Evolutionary conservation across 2,113 vertebrate species (phyloP).

Genomic region (Oncorhynchus mykiss): DNA sequence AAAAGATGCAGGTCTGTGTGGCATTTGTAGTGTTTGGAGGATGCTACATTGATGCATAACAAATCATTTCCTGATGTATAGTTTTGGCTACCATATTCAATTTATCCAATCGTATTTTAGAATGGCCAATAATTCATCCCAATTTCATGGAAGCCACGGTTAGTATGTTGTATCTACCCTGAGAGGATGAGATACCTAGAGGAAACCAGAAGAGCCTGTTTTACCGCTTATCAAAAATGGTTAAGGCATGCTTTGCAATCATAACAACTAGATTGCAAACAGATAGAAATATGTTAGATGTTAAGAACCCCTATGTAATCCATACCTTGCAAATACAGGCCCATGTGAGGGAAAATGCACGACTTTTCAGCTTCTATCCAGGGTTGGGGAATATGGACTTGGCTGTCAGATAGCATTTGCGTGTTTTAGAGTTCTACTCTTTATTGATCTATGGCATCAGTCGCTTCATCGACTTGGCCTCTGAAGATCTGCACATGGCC

Average conservation of each 20-base stretch:
- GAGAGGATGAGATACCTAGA: background rate
- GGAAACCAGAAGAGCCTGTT: conserved; percentile 10
- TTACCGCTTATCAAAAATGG: conserved; percentile 20
- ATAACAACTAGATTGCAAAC: conserved; percentile 35
- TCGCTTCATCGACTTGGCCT: conserved; percentile 10
- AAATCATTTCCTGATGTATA: background rate
- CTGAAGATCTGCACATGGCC: conserved; percentile 11
- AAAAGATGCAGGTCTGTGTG: no score
- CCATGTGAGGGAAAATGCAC: background rate
- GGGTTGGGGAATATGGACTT: background rate
- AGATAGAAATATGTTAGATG: conserved; percentile 30
- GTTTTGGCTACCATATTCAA: background rate
- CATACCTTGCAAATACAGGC: conserved; percentile 29
- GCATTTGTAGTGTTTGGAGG: no score
- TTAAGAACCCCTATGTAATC: conserved; percentile 33
- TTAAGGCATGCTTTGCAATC: conserved; percentile 30
- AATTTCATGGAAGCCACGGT: no score
- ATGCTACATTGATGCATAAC: no score
- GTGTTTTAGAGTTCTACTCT: conserved; percentile 16
- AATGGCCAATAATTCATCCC: background rate
- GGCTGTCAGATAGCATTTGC: conserved; percentile 27
- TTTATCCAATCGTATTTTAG: background rate
- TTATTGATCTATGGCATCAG: conserved; percentile 26
- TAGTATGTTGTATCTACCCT: background rate
- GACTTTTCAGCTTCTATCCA: background rate